These are phyloP conservation scores for Melanotaenia pygmaea DNA, from an alignment of 2,797 vertebrate species.

Conservation along the genomic window DNA sequence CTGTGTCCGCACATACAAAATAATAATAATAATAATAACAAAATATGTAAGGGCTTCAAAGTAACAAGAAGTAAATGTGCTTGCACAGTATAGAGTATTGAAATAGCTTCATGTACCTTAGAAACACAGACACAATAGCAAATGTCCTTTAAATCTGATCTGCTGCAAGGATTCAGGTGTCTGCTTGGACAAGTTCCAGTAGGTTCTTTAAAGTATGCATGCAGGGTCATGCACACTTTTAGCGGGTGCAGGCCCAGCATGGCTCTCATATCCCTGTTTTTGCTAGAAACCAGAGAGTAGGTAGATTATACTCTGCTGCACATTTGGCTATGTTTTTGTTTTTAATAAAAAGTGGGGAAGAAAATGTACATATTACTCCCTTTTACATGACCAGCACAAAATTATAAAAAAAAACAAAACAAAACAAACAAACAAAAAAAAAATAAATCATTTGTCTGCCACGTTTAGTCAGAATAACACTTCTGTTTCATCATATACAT, in stretches of 20 bases:
- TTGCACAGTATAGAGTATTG: neutral
- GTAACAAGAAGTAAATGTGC: conserved; percentile 8
- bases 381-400: neutral
- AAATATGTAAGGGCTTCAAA: conserved; percentile 12
- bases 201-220: conserved; percentile 35
- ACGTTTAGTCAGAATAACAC: conserved; percentile 57
- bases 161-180: conserved; percentile 13
- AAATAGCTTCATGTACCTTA: conserved; percentile 5
- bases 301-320: neutral
- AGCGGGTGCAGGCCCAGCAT: conserved; percentile 20
- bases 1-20: conserved; percentile 15
- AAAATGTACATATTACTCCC: neutral
- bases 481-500: conserved; percentile 60
- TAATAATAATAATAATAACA: neutral
- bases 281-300: conserved; percentile 24
- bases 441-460: neutral
- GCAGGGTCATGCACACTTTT: conserved; percentile 3
- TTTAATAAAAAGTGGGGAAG: conserved; percentile 1
- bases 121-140: conserved; percentile 17
- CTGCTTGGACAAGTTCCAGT: conserved; percentile 32
- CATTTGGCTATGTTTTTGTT: conserved; percentile 3
- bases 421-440: neutral
- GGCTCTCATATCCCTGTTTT: conserved; percentile 3
- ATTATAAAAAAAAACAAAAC: neutral
- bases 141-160: conserved; percentile 28